These are phyloP conservation scores for Notothenia rossii DNA, from an alignment of 2,113 vertebrate species.

Conservation along the genomic window DNA sequence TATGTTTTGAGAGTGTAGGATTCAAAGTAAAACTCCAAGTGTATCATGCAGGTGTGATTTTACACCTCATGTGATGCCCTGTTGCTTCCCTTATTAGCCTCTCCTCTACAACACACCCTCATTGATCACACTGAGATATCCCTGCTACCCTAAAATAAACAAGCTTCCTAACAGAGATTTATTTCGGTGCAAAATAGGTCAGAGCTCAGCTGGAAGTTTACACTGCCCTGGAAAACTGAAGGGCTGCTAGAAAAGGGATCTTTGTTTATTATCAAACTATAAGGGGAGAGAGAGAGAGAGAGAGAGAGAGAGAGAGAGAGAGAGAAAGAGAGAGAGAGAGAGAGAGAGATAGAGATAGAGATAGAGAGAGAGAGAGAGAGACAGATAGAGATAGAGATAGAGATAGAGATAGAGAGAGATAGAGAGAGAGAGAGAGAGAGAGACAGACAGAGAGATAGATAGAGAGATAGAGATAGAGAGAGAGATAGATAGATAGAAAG, in stretches of 20 bases:
- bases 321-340: neutral
- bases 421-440: neutral
- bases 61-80: neutral
- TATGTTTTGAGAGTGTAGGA: neutral
- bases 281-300: neutral
- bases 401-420: neutral
- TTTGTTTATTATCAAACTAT: neutral
- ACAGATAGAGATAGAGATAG: too few species aligned
- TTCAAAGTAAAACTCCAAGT: neutral
- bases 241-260: neutral
- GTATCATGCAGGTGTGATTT: slow-evolving; percentile 19
- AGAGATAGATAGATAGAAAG: neutral
- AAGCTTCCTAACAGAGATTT: neutral
- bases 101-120: slow-evolving; percentile 11
- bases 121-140: slow-evolving; percentile 29
- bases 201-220: slow-evolving; percentile 43
- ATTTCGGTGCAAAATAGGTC: slow-evolving; percentile 51
- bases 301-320: neutral
- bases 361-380: too few species aligned
- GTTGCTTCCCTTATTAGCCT: slow-evolving; percentile 24
- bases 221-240: slow-evolving; percentile 33
- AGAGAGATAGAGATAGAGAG: neutral
- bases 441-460: neutral
- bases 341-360: neutral
- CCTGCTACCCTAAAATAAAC: slow-evolving; percentile 7